Base-by-base conservation (phyloP, 2,797 vertebrate species). In the Chromobotia macracanthus region DNA sequence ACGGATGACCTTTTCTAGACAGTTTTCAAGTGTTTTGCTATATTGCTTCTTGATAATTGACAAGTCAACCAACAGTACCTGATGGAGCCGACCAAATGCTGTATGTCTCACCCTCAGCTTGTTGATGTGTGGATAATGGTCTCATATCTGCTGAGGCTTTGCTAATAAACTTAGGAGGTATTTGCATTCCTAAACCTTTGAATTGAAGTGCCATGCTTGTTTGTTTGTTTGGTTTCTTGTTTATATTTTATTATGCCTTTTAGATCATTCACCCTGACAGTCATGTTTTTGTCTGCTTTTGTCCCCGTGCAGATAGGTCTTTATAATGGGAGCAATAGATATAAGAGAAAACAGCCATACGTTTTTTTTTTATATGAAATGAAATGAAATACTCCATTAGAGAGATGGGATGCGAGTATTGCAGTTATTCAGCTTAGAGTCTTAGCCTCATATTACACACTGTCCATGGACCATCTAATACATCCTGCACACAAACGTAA, bases 1-100 rank as follows among this genome's bases (percentile, higher is more conserved):
- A 79, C 68, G 28, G 60, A 79, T 79, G 68, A 79, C 77, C 77
- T 72, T 72, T 79, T 79, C 68, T 55, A 44, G 46, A 64, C 0
- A 9, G 46, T 64, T 79, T 79, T 68, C 53, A 58, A 58, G 77
- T 72, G 77, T 68, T 79, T 72, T 79, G 68, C 58, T 65, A 19
- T 15, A 72, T 51, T 21, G 25, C 53, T 21, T 21, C 21, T 55
- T 79, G 60, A 72, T 79, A 79, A 72, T 79, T 79, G 48, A 53
- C 58, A 53, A 72, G 28, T 64, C 77, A 64, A 25, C 66, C 55
- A 63, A 61, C 28, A 77, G 28, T 25, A n/a, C 68, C 56, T 28
- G 56, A n/a, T 38, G 41, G 56, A 63, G 50, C 58, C 21, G 65
- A 3, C 41, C 1, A 71, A 63, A 71, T 70, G n/a, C n/a, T 63